phyloP scores from a whole-genome alignment of 2,888 invertebrate genomes.

The Scaptomyza parva region DNA sequence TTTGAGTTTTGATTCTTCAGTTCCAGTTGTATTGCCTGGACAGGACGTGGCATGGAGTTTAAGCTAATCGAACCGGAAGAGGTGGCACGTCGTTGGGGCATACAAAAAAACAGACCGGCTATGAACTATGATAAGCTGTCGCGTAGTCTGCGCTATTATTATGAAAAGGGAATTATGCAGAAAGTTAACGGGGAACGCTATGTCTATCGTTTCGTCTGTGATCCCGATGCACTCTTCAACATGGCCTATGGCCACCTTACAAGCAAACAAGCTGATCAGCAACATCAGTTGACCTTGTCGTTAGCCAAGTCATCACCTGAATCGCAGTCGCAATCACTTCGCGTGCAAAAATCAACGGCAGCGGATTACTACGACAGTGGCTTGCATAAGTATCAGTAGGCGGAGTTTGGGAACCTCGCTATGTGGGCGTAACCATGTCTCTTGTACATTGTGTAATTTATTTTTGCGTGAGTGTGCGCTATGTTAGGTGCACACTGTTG shows the following conservation, averaged over 20 bases:
- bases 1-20: slow-evolving; percentile 77
- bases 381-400: slow-evolving; percentile 71
- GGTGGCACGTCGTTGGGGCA: slow-evolving; percentile 97
- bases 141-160: slow-evolving; percentile 96
- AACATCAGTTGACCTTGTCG: slow-evolving; percentile 68
- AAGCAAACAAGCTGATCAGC: slow-evolving; percentile 63
- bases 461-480: slow-evolving; percentile 39
- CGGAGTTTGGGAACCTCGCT: slow-evolving; percentile 54
- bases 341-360: slow-evolving; percentile 61
- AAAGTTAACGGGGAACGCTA: slow-evolving; percentile 98
- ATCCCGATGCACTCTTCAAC: slow-evolving; percentile 95
- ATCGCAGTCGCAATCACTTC: slow-evolving; percentile 56
- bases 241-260: slow-evolving; percentile 88
- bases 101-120: slow-evolving; percentile 97
- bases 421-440: slow-evolving; percentile 58
- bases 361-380: slow-evolving; percentile 67
- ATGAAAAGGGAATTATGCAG: slow-evolving; percentile 99
- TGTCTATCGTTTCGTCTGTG: slow-evolving; percentile 98
- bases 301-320: slow-evolving; percentile 62
- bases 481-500: slow-evolving; percentile 15
- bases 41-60: slow-evolving; percentile 97
- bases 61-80: slow-evolving; percentile 98
- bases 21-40: slow-evolving; percentile 96
- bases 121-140: slow-evolving; percentile 99
- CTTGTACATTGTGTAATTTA: slow-evolving; percentile 78